Conservation (phyloP, 1,140 invertebrate genomes). For the Tetramorium simillimum region DNA sequence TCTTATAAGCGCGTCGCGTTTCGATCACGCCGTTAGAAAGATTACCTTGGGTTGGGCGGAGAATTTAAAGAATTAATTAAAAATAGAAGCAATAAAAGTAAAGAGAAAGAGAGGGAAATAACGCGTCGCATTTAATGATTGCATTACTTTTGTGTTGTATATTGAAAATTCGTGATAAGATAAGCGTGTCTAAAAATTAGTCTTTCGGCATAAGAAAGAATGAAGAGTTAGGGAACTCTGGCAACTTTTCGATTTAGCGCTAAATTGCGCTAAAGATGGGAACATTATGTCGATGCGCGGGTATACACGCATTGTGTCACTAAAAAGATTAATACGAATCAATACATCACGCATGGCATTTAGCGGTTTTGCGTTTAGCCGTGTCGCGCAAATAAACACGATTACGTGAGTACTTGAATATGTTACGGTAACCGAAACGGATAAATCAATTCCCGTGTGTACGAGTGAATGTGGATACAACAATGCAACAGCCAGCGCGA, state of each 20-base stretch:
- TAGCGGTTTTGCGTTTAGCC: constrained; percentile 50
- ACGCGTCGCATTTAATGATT: neutral
- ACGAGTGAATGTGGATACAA: constrained; percentile 25
- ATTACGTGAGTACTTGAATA: constrained; percentile 61
- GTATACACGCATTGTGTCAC: no score
- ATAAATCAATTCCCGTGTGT: constrained; percentile 53
- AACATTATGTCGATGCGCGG: neutral
- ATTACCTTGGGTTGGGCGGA: neutral
- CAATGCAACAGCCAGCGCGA: constrained; percentile 16
- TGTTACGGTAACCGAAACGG: constrained; percentile 55
- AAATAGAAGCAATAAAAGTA: neutral
- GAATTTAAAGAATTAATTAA: constrained; percentile 36
- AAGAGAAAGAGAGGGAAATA: neutral
- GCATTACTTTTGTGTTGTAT: neutral
- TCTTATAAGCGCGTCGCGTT: constrained; percentile 4
- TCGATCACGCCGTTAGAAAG: constrained; percentile 15
- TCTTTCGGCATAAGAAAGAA: neutral
- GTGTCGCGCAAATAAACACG: constrained; percentile 65
- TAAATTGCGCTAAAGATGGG: neutral
- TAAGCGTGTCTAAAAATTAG: no score
- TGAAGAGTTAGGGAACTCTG: neutral
- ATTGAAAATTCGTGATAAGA: neutral
- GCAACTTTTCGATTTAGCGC: neutral
- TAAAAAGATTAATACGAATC: constrained; percentile 32
- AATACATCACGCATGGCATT: constrained; percentile 31